phyloP scores from a whole-genome alignment of 2,113 vertebrate genomes.

The Pitta sordida region DNA sequence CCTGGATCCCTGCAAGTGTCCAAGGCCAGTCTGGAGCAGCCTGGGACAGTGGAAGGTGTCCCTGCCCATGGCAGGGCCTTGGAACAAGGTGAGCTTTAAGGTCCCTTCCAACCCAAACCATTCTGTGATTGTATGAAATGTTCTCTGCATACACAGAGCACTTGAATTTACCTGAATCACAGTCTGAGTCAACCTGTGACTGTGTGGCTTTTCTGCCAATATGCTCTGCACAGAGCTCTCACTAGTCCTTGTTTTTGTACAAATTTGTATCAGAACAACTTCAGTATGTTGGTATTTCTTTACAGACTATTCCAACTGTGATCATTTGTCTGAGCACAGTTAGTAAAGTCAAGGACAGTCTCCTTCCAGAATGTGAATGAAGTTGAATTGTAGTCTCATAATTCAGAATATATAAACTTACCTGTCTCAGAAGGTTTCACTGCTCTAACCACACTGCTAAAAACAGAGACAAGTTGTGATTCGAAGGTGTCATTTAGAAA shows the following conservation, averaged over 20 bases:
- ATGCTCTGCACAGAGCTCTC: background rate
- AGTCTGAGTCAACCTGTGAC: background rate
- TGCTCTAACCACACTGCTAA: background rate
- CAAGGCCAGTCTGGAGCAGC: background rate
- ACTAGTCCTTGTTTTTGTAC: background rate
- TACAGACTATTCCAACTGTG: background rate
- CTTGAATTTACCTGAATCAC: background rate
- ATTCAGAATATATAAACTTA: background rate
- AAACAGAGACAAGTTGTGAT: background rate
- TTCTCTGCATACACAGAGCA: background rate
- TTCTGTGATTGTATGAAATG: background rate
- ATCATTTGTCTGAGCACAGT: background rate
- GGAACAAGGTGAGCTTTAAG: background rate
- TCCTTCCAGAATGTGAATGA: background rate
- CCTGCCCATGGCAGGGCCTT: background rate
- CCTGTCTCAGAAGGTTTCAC: background rate
- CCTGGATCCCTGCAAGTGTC: background rate
- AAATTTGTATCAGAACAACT: background rate
- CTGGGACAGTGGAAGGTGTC: background rate
- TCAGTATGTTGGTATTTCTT: background rate
- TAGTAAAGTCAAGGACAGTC: background rate
- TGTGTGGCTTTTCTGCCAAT: background rate
- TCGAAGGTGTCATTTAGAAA: background rate
- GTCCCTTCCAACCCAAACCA: background rate
- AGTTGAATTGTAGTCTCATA: background rate